Base-by-base conservation (phyloP, 1,140 invertebrate genomes). In the Hyposmocoma kahamanoa region DNA sequence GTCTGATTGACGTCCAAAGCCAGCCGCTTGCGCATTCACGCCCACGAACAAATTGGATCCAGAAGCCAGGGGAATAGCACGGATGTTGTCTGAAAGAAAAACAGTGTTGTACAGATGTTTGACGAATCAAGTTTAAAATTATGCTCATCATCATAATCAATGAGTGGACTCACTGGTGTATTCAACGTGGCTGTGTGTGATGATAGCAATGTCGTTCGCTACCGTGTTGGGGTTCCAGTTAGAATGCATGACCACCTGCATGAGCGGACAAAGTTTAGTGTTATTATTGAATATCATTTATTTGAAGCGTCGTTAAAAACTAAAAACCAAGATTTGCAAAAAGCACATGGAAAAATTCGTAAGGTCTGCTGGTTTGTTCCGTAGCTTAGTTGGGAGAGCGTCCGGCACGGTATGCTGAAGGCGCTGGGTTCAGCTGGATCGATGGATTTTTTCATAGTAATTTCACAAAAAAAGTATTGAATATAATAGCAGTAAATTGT, bases 211-310 rank as follows among this genome's bases (percentile, higher is more conserved):
- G 18, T 49, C 47, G 13, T 49, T 49, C 4, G n/a, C 22, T 0
- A 49, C 11, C 5, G 36, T 49, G 36, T 22, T 21, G 34, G 36
- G 21, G 47, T 49, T 49, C 13, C 34, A 49, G 47, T 5, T 49
- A 13, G 20, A 22, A 38, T 49, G 47, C 36, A 32, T 1, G 19
- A 32, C 43, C 3, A 46, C 43, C n/a, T n/a, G n/a, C n/a, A n/a
- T n/a, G n/a, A n/a, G n/a, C n/a, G n/a, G n/a, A n/a, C n/a, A n/a
- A n/a, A n/a, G n/a, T n/a, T n/a, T n/a, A n/a, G n/a, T n/a, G n/a
- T n/a, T n/a, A n/a, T n/a, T n/a, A n/a, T n/a, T n/a, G n/a, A n/a
- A n/a, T n/a, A n/a, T n/a, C n/a, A n/a, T n/a, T n/a, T n/a, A n/a
- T n/a, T n/a, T n/a, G n/a, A n/a, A n/a, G n/a, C n/a, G n/a, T n/a